Evolutionary conservation across 2,888 invertebrate species (phyloP).

Genomic region (Diarsia rubi): DNA sequence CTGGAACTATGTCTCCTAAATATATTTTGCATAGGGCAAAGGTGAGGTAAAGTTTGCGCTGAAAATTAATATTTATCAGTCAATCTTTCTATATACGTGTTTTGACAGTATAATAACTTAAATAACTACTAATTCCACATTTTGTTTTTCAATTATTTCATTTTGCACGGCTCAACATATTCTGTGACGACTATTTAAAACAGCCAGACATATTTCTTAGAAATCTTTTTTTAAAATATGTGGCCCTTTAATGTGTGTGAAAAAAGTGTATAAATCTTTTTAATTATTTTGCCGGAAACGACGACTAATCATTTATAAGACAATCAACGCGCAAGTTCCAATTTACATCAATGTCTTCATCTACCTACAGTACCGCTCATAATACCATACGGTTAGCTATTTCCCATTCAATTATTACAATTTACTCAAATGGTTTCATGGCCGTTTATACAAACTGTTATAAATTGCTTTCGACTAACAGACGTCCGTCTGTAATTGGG

Average conservation of each 20-base stretch:
- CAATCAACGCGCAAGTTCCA: constrained; percentile 15
- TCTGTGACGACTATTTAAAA: not conserved
- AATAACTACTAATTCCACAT: not conserved
- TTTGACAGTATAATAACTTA: not conserved
- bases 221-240: constrained; percentile 3
- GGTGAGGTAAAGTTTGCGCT: not conserved
- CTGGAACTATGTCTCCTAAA: constrained; percentile 24
- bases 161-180: not conserved
- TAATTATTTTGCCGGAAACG: constrained; percentile 13
- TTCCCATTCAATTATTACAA: constrained; percentile 52
- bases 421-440: constrained; percentile 60
- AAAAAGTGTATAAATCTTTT: constrained; percentile 1
- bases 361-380: constrained; percentile 21
- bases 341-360: constrained; percentile 44
- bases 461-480: constrained; percentile 46
- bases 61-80: not conserved
- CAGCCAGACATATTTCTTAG: constrained; percentile 8
- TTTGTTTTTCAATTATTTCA: not conserved
- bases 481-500: constrained; percentile 27
- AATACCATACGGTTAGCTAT: constrained; percentile 44
- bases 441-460: constrained; percentile 56
- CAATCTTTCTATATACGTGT: not conserved
- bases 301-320: constrained; percentile 28
- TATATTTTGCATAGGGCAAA: constrained; percentile 22
- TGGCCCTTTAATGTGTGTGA: not conserved